Evolutionary conservation across 2,113 vertebrate species (phyloP).

Genomic region (Anas platyrhynchos): DNA sequence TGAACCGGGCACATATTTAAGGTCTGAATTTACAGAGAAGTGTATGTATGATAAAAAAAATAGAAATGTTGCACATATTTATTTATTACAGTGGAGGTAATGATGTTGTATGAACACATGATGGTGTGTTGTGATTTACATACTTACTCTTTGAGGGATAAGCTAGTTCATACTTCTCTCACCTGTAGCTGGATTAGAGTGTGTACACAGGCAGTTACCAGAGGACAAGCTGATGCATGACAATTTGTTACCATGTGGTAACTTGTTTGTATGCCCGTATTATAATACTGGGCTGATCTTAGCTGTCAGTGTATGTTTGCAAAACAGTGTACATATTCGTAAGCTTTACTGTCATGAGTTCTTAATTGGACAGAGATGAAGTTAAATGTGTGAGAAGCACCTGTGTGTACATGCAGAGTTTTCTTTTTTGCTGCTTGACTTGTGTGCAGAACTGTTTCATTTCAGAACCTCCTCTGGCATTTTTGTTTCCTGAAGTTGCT

Average conservation of each 20-base stretch:
- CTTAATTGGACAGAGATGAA: background rate
- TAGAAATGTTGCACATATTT: too few species aligned
- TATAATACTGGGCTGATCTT: background rate
- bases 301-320: background rate
- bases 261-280: background rate
- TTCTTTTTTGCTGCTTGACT: background rate
- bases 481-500: background rate
- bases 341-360: background rate
- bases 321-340: background rate
- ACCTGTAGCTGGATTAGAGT: background rate
- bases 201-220: background rate
- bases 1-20: slow-evolving; percentile 30
- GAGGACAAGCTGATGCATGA: background rate
- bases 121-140: background rate
- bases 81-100: background rate
- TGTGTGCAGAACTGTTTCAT: background rate
- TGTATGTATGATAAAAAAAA: background rate
- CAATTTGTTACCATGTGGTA: background rate
- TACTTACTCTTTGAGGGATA: background rate
- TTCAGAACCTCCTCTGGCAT: background rate
- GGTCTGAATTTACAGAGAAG: slow-evolving; percentile 37
- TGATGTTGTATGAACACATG: background rate
- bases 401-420: background rate
- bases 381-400: background rate
- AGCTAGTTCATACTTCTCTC: background rate